These are phyloP conservation scores for Yponomeuta plumbellus DNA, from an alignment of 2,888 invertebrate genomes.

Conservation along the genomic window DNA sequence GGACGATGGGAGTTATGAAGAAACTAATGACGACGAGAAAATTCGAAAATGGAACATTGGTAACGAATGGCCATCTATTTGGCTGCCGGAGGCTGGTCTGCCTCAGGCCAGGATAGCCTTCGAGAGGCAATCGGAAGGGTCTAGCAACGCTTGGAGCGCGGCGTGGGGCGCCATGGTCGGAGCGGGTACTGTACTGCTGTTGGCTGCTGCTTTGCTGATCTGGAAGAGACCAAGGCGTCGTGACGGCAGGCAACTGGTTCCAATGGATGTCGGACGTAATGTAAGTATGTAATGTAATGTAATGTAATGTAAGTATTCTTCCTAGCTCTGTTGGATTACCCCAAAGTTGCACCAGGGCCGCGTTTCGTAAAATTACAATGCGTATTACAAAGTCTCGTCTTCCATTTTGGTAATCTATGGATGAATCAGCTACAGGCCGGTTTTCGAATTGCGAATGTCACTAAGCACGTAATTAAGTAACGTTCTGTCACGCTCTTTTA, in stretches of 20 bases:
- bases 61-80: slow-evolving; percentile 19
- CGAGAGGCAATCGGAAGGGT: background rate
- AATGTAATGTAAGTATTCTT: slow-evolving; percentile 52
- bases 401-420: too few relatives aligned
- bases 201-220: slow-evolving; percentile 51
- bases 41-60: slow-evolving; percentile 21
- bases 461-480: too few relatives aligned
- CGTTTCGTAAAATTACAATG: too few relatives aligned
- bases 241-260: slow-evolving; percentile 49
- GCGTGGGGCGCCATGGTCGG: slow-evolving; percentile 57
- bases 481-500: too few relatives aligned
- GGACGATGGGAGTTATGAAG: slow-evolving; percentile 30
- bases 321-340: background rate
- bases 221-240: slow-evolving; percentile 51
- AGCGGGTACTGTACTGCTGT: slow-evolving; percentile 54
- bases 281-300: slow-evolving; percentile 53
- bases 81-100: slow-evolving; percentile 18
- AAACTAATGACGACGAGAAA: slow-evolving; percentile 31
- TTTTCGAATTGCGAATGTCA: too few relatives aligned
- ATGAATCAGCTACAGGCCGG: too few relatives aligned
- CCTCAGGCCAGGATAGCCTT: slow-evolving; percentile 41
- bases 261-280: slow-evolving; percentile 58
- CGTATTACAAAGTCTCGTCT: too few relatives aligned
- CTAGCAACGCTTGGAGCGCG: slow-evolving; percentile 54
- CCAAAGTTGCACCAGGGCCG: too few relatives aligned